Percentiles rank a stretch among this genome's conserved stretches.
phyloP scores from a whole-genome alignment of 1,140 invertebrate genomes.

The Lethrus apterus region DNA sequence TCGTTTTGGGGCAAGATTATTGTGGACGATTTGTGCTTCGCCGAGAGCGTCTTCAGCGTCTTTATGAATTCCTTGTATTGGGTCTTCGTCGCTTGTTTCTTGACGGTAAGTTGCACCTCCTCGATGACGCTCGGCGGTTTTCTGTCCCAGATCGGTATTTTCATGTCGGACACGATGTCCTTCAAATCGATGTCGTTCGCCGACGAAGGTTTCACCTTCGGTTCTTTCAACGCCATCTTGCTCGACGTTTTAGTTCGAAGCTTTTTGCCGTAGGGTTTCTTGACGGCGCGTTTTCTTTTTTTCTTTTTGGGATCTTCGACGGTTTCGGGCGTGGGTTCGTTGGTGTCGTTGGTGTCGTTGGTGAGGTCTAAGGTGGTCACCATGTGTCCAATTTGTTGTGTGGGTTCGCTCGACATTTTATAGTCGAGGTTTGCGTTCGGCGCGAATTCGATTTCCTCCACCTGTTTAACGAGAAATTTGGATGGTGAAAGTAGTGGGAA shows the following conservation, averaged over 20 bases:
- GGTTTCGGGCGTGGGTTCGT: neutral
- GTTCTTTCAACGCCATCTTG: neutral
- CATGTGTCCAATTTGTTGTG: too few relatives aligned
- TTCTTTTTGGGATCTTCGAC: too few relatives aligned
- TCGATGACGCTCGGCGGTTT: conserved; percentile 7
- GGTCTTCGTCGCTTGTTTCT: conserved; percentile 8
- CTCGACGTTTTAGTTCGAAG: neutral
- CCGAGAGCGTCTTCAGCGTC: neutral
- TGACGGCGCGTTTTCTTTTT: too few relatives aligned
- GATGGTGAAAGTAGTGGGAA: too few relatives aligned
- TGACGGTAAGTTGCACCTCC: conserved; percentile 8
- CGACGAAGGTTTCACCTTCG: neutral
- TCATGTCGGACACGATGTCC: neutral
- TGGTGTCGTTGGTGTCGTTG: too few relatives aligned
- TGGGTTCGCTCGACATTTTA: too few relatives aligned
- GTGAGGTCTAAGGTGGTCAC: too few relatives aligned
- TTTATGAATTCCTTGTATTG: conserved; percentile 8
- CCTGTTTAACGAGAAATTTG: too few relatives aligned
- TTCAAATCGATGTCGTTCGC: too few relatives aligned
- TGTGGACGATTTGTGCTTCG: neutral
- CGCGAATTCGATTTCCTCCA: too few relatives aligned
- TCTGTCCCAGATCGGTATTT: conserved; percentile 7
- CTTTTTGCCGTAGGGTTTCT: too few relatives aligned
- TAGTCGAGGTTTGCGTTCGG: too few relatives aligned
- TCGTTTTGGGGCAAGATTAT: neutral